These are phyloP conservation scores for Otus sunia DNA, from an alignment of 2,113 vertebrate genomes.

Conservation along the genomic window DNA sequence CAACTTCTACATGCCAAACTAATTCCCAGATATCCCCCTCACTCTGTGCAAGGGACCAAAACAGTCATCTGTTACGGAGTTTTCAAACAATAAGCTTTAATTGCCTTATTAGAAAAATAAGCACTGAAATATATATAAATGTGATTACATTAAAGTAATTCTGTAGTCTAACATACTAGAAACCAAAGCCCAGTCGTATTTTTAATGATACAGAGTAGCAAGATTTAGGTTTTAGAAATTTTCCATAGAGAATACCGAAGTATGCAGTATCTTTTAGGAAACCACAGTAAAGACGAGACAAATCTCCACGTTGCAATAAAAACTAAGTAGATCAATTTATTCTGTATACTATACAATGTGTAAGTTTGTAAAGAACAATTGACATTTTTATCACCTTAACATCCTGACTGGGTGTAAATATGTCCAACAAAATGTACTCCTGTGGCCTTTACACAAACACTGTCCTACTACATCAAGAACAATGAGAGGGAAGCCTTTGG, in stretches of 20 bases:
- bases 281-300: slow-evolving; percentile 68
- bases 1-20: not conserved
- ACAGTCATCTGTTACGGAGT: slow-evolving; percentile 58
- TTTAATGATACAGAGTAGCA: slow-evolving; percentile 51
- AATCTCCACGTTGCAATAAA: slow-evolving; percentile 70
- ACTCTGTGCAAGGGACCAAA: slow-evolving; percentile 51
- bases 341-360: slow-evolving; percentile 76
- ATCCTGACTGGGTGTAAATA: slow-evolving; percentile 64
- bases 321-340: slow-evolving; percentile 79
- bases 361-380: slow-evolving; percentile 72
- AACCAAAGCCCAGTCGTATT: slow-evolving; percentile 46
- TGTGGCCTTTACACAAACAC: slow-evolving; percentile 65
- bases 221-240: slow-evolving; percentile 9
- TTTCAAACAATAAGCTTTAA: slow-evolving; percentile 73
- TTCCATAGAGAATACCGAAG: slow-evolving; percentile 23
- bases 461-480: slow-evolving; percentile 66
- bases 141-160: slow-evolving; percentile 68
- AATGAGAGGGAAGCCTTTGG: slow-evolving; percentile 60
- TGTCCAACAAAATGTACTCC: slow-evolving; percentile 69
- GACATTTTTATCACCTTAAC: slow-evolving; percentile 70
- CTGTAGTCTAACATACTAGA: slow-evolving; percentile 64
- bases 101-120: slow-evolving; percentile 72
- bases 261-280: slow-evolving; percentile 22
- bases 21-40: slow-evolving; percentile 13
- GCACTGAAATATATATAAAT: slow-evolving; percentile 72